Conservation (phyloP, 1,140 invertebrate species). For the Oreohelix idahoensis region DNA sequence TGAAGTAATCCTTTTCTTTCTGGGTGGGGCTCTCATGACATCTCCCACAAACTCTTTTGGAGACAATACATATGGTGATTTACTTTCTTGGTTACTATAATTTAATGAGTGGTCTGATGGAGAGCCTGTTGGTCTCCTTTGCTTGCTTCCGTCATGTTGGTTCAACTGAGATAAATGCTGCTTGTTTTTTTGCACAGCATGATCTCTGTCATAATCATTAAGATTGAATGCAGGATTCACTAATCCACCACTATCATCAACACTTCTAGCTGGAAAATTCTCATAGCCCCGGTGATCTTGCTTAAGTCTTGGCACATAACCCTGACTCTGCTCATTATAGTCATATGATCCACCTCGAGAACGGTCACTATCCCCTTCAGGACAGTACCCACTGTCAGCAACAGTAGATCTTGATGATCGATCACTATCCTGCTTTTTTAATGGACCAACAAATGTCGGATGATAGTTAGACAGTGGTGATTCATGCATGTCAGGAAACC, state of each 20-base stretch:
- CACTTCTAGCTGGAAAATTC: neutral
- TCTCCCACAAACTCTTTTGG: neutral
- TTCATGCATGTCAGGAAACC: neutral
- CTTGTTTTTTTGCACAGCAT: conserved; percentile 39
- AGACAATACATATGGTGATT: neutral
- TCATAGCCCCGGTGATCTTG: neutral
- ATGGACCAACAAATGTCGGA: neutral
- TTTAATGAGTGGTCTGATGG: neutral
- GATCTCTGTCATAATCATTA: conserved; percentile 19
- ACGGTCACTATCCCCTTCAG: conserved; percentile 41
- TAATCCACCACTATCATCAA: conserved; percentile 17
- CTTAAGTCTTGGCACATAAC: neutral
- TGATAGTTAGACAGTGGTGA: neutral
- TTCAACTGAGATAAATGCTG: neutral
- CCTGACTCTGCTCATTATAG: neutral
- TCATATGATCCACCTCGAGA: conserved; percentile 37
- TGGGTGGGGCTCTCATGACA: neutral
- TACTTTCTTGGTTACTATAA: neutral
- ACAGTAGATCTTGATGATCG: conserved; percentile 37
- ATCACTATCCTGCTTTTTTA: conserved; percentile 47
- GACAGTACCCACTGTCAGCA: conserved; percentile 49
- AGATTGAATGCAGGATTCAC: conserved; percentile 44
- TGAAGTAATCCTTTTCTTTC: neutral
- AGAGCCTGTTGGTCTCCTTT: neutral
- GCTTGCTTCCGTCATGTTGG: neutral